These are phyloP conservation scores for Heterodera filipjevi DNA, from an alignment of 2,888 invertebrate genomes.

Conservation along the genomic window DNA sequence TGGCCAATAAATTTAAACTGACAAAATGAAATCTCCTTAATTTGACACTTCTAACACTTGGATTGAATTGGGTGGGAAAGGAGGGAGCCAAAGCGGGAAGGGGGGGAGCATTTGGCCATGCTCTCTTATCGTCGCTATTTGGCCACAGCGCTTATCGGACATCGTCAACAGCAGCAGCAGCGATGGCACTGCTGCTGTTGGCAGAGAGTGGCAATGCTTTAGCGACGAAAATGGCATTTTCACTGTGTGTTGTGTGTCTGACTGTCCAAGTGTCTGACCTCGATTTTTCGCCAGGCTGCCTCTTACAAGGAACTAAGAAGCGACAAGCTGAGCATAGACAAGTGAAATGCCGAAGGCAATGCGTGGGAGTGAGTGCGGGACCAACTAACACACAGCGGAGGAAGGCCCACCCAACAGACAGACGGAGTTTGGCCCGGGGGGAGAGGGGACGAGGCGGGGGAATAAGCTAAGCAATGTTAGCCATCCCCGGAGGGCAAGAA, in stretches of 20 bases:
- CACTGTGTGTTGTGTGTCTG: background rate
- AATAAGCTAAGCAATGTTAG: background rate
- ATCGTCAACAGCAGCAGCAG: background rate
- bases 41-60: background rate
- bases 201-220: conserved; percentile 18
- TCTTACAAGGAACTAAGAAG: conserved; percentile 1
- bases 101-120: background rate
- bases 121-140: conserved; percentile 11
- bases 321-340: background rate
- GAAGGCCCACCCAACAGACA: background rate
- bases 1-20: background rate
- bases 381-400: background rate
- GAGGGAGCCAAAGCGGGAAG: too few species aligned
- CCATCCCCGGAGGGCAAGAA: conserved; percentile 6
- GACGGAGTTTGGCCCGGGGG: background rate
- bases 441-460: background rate
- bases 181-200: background rate
- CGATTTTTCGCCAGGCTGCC: background rate
- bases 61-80: background rate
- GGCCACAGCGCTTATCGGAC: background rate
- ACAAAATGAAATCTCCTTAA: background rate
- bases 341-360: background rate
- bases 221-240: background rate
- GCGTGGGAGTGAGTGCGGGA: background rate
- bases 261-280: conserved; percentile 6